Percentiles rank a stretch among this genome's conserved stretches.
phyloP scores from a whole-genome alignment of 2,888 invertebrate genomes.

The Pseudoips prasinana region DNA sequence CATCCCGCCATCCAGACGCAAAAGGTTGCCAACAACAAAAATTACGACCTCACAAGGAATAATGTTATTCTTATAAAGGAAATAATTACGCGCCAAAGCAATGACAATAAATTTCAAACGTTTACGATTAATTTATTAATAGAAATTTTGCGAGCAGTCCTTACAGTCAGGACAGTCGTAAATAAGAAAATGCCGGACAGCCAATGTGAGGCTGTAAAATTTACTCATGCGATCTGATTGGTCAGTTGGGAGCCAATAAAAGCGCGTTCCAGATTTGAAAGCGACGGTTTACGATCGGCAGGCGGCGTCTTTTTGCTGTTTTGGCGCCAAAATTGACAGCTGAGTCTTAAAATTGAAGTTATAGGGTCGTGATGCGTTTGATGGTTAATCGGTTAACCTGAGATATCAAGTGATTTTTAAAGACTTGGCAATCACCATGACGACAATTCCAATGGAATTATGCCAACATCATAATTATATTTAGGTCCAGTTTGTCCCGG shows the following conservation, averaged over 20 bases:
- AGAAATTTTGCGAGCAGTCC: slow-evolving; percentile 79
- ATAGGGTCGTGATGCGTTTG: slow-evolving; percentile 36
- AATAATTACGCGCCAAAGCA: slow-evolving; percentile 69
- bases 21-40: slow-evolving; percentile 19
- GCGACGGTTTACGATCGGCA: slow-evolving; percentile 75
- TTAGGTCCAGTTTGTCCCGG: too few species aligned
- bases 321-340: slow-evolving; percentile 79
- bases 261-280: slow-evolving; percentile 70
- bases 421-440: slow-evolving; percentile 3
- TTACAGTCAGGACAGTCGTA: slow-evolving; percentile 65
- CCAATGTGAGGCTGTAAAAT: slow-evolving; percentile 73
- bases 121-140: slow-evolving; percentile 81
- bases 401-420: slow-evolving; percentile 8
- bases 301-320: slow-evolving; percentile 74
- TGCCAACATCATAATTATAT: too few species aligned
- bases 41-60: slow-evolving; percentile 39
- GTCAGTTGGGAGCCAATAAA: slow-evolving; percentile 66
- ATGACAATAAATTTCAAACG: slow-evolving; percentile 71
- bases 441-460: too few species aligned
- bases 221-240: slow-evolving; percentile 66
- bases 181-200: slow-evolving; percentile 69
- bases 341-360: slow-evolving; percentile 38
- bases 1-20: slow-evolving; percentile 8
- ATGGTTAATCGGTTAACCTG: slow-evolving; percentile 35
- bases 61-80: slow-evolving; percentile 75